Conservation (phyloP, 1,140 invertebrate genomes). For the Tribolium madens region DNA sequence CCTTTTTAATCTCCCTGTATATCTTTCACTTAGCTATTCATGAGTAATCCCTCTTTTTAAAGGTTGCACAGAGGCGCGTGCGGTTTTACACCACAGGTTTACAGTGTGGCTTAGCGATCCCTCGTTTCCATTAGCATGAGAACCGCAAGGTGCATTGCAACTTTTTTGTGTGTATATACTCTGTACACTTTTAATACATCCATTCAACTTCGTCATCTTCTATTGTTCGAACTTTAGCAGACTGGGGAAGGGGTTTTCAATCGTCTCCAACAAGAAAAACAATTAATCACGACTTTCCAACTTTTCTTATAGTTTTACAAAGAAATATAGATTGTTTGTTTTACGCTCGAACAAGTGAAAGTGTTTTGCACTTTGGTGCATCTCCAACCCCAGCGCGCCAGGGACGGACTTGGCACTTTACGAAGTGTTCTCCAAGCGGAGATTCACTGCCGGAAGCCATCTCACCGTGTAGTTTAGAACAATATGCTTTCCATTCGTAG, state of each 20-base stretch:
- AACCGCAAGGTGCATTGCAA: conserved; percentile 46
- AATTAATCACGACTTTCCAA: conserved; percentile 36
- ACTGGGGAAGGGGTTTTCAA: neutral
- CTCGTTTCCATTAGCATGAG: conserved; percentile 52
- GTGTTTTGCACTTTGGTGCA: neutral
- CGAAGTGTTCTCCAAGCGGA: too few species aligned
- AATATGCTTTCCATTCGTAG: too few species aligned
- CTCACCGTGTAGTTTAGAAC: too few species aligned
- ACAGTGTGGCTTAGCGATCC: conserved; percentile 43
- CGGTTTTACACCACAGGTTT: conserved; percentile 49
- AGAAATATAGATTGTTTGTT: conserved; percentile 3
- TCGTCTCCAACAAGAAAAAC: conserved; percentile 1
- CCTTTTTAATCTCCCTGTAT: conserved; percentile 56
- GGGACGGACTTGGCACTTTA: neutral
- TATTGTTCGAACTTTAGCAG: neutral
- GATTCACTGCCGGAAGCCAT: too few species aligned
- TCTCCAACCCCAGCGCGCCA: neutral
- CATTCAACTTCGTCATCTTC: conserved; percentile 29
- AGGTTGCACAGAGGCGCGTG: conserved; percentile 54
- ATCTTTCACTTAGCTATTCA: conserved; percentile 61
- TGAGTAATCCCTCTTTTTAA: conserved; percentile 57
- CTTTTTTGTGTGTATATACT: conserved; percentile 1
- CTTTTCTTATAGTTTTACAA: conserved; percentile 16
- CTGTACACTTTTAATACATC: conserved; percentile 25
- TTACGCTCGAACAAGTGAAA: neutral